These are phyloP conservation scores for Diabrotica undecimpunctata DNA, from an alignment of 1,140 invertebrate genomes.

Conservation along the genomic window DNA sequence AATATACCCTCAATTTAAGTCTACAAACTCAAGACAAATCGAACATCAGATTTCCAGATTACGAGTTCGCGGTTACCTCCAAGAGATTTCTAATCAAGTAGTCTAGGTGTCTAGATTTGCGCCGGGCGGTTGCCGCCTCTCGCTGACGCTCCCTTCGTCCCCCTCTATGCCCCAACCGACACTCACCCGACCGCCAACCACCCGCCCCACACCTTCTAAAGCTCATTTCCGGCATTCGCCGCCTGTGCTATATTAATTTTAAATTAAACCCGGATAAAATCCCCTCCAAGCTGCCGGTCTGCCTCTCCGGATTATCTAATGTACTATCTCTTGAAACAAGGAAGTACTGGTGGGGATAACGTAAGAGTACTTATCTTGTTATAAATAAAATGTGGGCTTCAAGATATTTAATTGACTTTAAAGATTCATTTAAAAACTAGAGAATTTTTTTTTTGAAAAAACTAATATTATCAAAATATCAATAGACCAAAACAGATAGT, in stretches of 20 bases:
- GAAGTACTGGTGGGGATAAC: constrained; percentile 12
- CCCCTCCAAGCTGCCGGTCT: constrained; percentile 34
- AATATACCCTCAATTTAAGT: not conserved
- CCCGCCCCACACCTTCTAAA: constrained; percentile 47
- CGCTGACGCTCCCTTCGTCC: constrained; percentile 5
- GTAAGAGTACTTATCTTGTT: too few species aligned
- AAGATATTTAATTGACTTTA: too few species aligned
- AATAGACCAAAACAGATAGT: too few species aligned
- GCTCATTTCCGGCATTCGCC: constrained; percentile 56
- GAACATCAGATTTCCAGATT: not conserved
- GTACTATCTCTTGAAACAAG: constrained; percentile 38
- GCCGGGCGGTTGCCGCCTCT: constrained; percentile 15
- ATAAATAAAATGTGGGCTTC: too few species aligned
- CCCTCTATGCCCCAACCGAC: constrained; percentile 1
- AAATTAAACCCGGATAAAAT: constrained; percentile 58
- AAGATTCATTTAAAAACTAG: too few species aligned
- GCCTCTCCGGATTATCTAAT: constrained; percentile 52
- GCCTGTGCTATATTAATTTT: constrained; percentile 60
- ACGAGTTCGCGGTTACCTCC: constrained; percentile 10
- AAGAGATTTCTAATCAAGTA: constrained; percentile 15
- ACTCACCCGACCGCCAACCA: constrained; percentile 13
- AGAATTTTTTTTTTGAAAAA: too few species aligned
- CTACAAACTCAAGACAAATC: not conserved
- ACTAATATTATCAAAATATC: too few species aligned
- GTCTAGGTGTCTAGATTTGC: constrained; percentile 13